Percentiles rank a stretch among this genome's conserved stretches.
These are phyloP conservation scores for Myripristis jacobus DNA, from an alignment of 2,797 vertebrate species.

Conservation along the genomic window DNA sequence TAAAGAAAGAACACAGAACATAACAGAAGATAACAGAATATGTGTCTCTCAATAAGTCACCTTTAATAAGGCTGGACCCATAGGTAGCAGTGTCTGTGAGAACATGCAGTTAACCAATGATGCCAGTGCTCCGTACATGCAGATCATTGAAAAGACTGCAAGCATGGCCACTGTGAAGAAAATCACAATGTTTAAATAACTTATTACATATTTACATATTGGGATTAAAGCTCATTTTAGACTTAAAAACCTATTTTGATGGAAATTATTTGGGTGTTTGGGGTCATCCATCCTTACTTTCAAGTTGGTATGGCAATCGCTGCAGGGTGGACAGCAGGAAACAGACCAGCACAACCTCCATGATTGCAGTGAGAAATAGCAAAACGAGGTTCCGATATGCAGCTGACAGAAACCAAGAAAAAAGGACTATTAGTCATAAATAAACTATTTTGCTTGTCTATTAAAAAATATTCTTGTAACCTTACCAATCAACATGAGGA, in stretches of 20 bases:
- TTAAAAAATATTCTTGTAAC: neutral
- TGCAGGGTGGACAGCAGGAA: slow-evolving; percentile 88
- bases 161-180: slow-evolving; percentile 83
- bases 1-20: neutral
- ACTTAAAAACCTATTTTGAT: neutral
- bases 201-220: neutral
- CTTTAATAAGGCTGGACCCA: slow-evolving; percentile 85
- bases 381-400: slow-evolving; percentile 85
- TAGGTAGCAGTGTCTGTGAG: slow-evolving; percentile 81
- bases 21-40: slow-evolving; percentile 1
- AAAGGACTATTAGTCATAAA: neutral
- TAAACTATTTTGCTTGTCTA: neutral
- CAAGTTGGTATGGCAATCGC: slow-evolving; percentile 83
- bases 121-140: slow-evolving; percentile 86
- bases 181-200: neutral
- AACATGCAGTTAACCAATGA: slow-evolving; percentile 86
- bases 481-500: slow-evolving; percentile 88
- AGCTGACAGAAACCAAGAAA: slow-evolving; percentile 76
- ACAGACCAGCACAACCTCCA: slow-evolving; percentile 88
- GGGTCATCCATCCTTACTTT: slow-evolving; percentile 80
- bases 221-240: neutral
- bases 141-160: slow-evolving; percentile 82
- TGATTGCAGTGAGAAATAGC: slow-evolving; percentile 80
- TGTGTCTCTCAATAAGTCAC: slow-evolving; percentile 68
- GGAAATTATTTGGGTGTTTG: neutral